These are phyloP conservation scores for Orius insidiosus DNA, from an alignment of 1,140 invertebrate species.

Conservation along the genomic window DNA sequence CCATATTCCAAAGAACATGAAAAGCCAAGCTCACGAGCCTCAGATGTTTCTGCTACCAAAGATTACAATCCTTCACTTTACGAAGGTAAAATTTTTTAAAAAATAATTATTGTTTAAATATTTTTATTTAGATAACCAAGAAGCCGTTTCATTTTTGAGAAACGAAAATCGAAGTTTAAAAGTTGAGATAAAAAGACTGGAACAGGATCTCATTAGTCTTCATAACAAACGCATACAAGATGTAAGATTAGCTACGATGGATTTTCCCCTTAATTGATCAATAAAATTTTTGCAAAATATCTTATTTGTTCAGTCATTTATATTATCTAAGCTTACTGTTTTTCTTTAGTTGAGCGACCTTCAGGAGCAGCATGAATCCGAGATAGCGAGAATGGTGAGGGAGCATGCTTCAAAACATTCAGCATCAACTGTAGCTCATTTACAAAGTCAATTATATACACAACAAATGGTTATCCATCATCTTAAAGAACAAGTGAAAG, in stretches of 20 bases:
- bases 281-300: not conserved
- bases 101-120: constrained; percentile 22
- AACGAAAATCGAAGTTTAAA: constrained; percentile 38
- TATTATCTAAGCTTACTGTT: constrained; percentile 4
- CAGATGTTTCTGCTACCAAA: constrained; percentile 6
- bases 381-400: constrained; percentile 35
- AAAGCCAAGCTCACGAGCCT: too few species aligned
- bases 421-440: constrained; percentile 28
- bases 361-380: constrained; percentile 58
- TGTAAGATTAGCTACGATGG: constrained; percentile 29
- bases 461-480: constrained; percentile 36
- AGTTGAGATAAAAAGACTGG: constrained; percentile 37
- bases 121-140: constrained; percentile 26
- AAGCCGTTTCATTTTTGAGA: constrained; percentile 28
- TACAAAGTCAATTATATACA: constrained; percentile 30
- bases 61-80: constrained; percentile 14
- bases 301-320: not conserved
- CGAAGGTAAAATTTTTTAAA: constrained; percentile 11
- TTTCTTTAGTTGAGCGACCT: constrained; percentile 44
- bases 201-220: constrained; percentile 45
- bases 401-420: constrained; percentile 29
- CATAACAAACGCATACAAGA: constrained; percentile 59
- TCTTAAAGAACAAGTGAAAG: constrained; percentile 32
- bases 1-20: too few species aligned
- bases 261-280: not conserved